These are phyloP conservation scores for Corticium candelabrum DNA, from an alignment of 37 sponge, comb jelly and placozoan genomes.

Conservation along the genomic window DNA sequence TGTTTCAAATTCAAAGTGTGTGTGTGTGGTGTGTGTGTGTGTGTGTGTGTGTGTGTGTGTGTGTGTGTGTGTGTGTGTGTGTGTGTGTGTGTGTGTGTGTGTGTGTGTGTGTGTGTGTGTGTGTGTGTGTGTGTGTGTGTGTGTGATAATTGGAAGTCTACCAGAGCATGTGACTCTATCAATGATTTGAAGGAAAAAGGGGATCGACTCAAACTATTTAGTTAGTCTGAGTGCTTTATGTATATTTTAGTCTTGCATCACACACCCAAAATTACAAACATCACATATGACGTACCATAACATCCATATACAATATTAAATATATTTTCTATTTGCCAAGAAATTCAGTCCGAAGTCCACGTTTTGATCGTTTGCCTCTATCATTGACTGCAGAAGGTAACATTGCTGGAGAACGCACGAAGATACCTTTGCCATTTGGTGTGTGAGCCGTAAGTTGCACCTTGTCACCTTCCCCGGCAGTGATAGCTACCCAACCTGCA, in stretches of 20 bases:
- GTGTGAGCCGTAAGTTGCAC: conserved; percentile 32
- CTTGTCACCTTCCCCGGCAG: conserved; percentile 6
- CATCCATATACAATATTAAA: too few relatives aligned
- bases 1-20: not conserved
- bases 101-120: conserved; percentile 23
- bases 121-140: conserved; percentile 15
- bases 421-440: conserved; percentile 48
- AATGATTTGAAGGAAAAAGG: too few relatives aligned
- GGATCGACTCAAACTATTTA: too few relatives aligned
- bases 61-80: conserved; percentile 14
- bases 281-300: too few relatives aligned
- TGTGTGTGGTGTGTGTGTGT: conserved; percentile 8
- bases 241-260: too few relatives aligned
- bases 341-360: too few relatives aligned
- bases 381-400: too few relatives aligned
- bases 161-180: too few relatives aligned
- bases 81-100: conserved; percentile 12
- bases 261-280: too few relatives aligned
- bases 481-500: conserved; percentile 76
- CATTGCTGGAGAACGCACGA: conserved; percentile 50
- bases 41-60: conserved; percentile 10
- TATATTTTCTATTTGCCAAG: too few relatives aligned
- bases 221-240: too few relatives aligned
- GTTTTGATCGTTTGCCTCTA: too few relatives aligned
- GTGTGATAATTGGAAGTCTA: conserved; percentile 8